Evolutionary conservation across 2,113 vertebrate genomes (phyloP).

Genomic region (Maccullochella peelii): DNA sequence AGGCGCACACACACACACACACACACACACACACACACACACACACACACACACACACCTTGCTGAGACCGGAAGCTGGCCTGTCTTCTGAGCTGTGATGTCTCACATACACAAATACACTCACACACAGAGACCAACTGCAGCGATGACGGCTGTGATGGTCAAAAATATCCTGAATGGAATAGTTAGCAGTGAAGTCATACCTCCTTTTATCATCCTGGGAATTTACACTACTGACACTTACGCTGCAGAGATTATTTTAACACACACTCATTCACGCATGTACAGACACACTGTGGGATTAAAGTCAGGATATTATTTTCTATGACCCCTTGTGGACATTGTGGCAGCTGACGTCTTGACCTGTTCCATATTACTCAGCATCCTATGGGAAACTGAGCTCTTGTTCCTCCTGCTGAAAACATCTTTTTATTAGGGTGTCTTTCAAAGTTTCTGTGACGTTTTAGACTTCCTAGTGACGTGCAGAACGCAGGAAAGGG

Average conservation of each 20-base stretch:
- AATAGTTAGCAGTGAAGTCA: constrained; percentile 54
- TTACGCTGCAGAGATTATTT: not conserved
- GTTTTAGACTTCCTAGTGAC: constrained; percentile 53
- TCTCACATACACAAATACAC: constrained; percentile 69
- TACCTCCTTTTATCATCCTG: constrained; percentile 33
- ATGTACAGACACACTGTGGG: not conserved
- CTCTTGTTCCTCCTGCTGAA: constrained; percentile 4
- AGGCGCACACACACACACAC: not conserved
- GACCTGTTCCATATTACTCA: constrained; percentile 41
- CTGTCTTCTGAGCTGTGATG: constrained; percentile 75
- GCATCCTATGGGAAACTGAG: constrained; percentile 27
- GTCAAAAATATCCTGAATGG: constrained; percentile 68
- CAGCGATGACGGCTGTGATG: constrained; percentile 67
- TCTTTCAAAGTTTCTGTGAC: constrained; percentile 40
- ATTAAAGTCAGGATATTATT: constrained; percentile 8
- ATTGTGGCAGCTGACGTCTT: not conserved
- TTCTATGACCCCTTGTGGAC: not conserved
- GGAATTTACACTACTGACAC: constrained; percentile 19
- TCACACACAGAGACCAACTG: constrained; percentile 64
- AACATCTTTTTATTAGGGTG: constrained; percentile 36
- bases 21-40: constrained; percentile 16
- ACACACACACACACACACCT: constrained; percentile 26
- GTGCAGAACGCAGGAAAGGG: constrained; percentile 21
- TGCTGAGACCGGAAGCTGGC: constrained; percentile 60
- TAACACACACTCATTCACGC: not conserved